Base-by-base conservation (phyloP, 2,797 vertebrate genomes). In the Poeciliopsis infans region DNA sequence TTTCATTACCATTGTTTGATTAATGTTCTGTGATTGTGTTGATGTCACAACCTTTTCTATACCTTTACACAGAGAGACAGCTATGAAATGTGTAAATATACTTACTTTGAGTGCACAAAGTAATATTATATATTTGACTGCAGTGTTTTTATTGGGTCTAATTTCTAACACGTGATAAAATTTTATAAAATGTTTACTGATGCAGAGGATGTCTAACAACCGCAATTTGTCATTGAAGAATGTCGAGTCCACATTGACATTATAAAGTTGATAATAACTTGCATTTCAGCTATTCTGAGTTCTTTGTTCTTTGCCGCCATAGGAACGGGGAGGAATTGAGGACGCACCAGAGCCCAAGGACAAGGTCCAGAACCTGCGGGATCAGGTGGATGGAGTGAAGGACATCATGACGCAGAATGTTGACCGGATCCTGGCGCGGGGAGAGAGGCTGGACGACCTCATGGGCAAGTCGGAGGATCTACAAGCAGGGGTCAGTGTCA, bases 331-430 rank as follows among this genome's bases (percentile, higher is more conserved):
- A n/a, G 93, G 74, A 41, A 81, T 70, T 7, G 86, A 39, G 28
- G 86, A 41, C 1, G 82, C 77, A 45, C 69, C 89, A 4, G 86
- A 94, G 72, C 57, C 89, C 0, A 72, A 92, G 84, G 89, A 95
- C 85, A 96, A 89, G 0, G 96, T 98, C 72, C 91, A 87, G 89
- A 0, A 87, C 28, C 90, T 99, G 87, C 96, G 91, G 93, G 94
- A 86, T 1, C 96, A 98, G 92, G 97, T 98, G 33, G 97, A 98
- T 23, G 97, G 97, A 0, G 98, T 98, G 57, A 98, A 96, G 81
- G 89, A 92, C 86, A 97, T 98, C 82, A 99, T 98, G 98, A 97
- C 95, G 0, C 93, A 97, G 92, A 99, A 98, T 7, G 97, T 99
- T 81, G 97, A 99, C 83, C 94, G 97, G 33, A 98, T 99, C 89